Percentiles rank a stretch among this genome's conserved stretches.
phyloP scores from a whole-genome alignment of 2,113 vertebrate species.

The Cinclus cinclus region DNA sequence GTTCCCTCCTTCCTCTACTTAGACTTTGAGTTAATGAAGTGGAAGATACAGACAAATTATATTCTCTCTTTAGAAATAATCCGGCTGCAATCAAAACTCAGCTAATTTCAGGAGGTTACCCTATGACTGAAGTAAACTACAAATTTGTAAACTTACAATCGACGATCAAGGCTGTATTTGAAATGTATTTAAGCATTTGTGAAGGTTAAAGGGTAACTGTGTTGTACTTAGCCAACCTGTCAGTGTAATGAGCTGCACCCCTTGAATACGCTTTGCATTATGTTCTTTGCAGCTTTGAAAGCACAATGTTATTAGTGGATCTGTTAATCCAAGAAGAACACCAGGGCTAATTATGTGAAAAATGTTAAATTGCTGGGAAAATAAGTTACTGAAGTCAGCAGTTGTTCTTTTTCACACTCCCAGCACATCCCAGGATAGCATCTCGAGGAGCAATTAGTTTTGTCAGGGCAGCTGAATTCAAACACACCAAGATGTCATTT shows the following conservation, averaged over 20 bases:
- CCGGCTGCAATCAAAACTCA: background rate
- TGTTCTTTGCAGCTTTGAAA: constrained; percentile 37
- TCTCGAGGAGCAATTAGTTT: constrained; percentile 71
- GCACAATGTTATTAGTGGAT: constrained; percentile 54
- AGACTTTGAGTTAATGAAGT: background rate
- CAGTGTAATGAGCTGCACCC: constrained; percentile 3
- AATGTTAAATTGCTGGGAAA: constrained; percentile 65
- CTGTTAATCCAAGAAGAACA: constrained; percentile 62
- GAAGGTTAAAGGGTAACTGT: constrained; percentile 26
- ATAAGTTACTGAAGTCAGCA: constrained; percentile 64
- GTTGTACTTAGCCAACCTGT: constrained; percentile 16
- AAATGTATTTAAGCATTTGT: constrained; percentile 23
- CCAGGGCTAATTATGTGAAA: constrained; percentile 65
- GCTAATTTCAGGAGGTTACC: background rate
- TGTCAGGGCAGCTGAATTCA: constrained; percentile 59
- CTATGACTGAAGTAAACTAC: background rate
- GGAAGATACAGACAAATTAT: background rate
- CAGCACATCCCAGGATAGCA: constrained; percentile 32
- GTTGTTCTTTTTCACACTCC: constrained; percentile 64
- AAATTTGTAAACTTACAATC: background rate
- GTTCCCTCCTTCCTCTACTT: background rate
- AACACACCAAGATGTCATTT: constrained; percentile 48
- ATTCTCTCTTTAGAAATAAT: background rate
- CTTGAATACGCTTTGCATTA: background rate
- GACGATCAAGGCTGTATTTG: background rate